Evolutionary conservation across 1,140 invertebrate genomes (phyloP), one percentile per base, ranked within the genome.

Genomic region (Drosophila oshimai): DNA sequence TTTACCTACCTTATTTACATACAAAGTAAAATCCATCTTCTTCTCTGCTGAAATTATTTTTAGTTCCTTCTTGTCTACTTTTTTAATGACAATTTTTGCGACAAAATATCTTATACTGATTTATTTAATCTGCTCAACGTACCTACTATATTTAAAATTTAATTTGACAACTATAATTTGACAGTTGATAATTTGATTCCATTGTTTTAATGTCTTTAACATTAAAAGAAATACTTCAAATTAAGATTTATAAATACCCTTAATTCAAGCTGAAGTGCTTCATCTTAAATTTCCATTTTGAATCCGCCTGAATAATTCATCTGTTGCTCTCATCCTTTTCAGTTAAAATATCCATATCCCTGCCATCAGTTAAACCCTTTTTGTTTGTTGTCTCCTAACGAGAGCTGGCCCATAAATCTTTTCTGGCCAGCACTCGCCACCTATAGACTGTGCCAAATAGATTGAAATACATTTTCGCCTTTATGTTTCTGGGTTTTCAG

Each of bases 381-480:
- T 79, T 50, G 37, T 28, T 57, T 46, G 15, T 36, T 28, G 31
- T 74, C 29, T 42, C 28, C 45, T 50, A 80, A 84, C 80, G 53
- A 57, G 42, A 64, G 62, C 58, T 28, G 26, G 28, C 33, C 71
- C 37, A 84, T 84, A 84, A 84, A 84, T 84, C 75, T 86, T 68
- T 68, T 36, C 24, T 18, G 44, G 55, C 22, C 64, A 47, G 34
- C 45, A 64, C 33, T 62, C 55, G 9, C 41, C 69, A 74, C 74
- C 50, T 78, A 51, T 58, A 58, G 54, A 65, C 74, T 67, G 60
- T 37, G 34, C 34, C 68, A 74, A 75, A 84, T 79, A 84, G 80
- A 84, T 79, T 75, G 75, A 72, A 79, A 84, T 84, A 86, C 75
- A 86, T 84, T 86, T 86, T 86, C 74, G 74, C 73, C 64, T 47